Evolutionary conservation across 2,888 invertebrate genomes (phyloP).

Genomic region (Zaprionus lineosus): DNA sequence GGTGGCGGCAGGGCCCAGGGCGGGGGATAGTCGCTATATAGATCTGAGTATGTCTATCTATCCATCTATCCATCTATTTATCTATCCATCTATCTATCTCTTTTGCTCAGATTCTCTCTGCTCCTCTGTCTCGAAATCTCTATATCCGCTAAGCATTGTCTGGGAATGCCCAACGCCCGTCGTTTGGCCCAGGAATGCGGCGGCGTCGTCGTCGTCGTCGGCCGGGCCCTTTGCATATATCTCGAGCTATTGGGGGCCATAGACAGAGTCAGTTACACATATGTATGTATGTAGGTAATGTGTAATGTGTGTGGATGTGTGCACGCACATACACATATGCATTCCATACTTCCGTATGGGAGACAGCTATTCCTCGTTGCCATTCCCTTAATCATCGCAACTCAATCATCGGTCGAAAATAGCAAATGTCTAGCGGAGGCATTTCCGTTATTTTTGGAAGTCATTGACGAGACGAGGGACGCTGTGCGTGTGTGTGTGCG

Average conservation of each 20-base stretch:
- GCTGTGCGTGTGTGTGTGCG: not conserved
- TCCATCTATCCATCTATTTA: slow-evolving; percentile 3
- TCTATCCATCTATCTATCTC: not conserved
- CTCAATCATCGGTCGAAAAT: slow-evolving; percentile 73
- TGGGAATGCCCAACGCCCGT: slow-evolving; percentile 70
- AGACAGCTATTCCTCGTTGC: slow-evolving; percentile 12
- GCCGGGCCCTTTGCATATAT: slow-evolving; percentile 26
- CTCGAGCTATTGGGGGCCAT: slow-evolving; percentile 8
- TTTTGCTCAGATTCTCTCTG: not conserved
- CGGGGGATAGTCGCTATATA: slow-evolving; percentile 21
- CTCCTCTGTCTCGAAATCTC: slow-evolving; percentile 7
- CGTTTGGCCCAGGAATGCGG: slow-evolving; percentile 57
- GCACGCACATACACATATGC: slow-evolving; percentile 30
- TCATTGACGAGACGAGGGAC: slow-evolving; percentile 19
- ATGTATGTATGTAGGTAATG: not conserved
- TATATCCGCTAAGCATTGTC: slow-evolving; percentile 47
- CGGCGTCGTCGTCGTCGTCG: slow-evolving; percentile 29
- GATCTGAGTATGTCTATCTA: slow-evolving; percentile 6
- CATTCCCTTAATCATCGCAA: slow-evolving; percentile 61
- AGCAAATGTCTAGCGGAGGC: slow-evolving; percentile 54
- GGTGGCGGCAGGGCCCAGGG: slow-evolving; percentile 10
- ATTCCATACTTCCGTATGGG: slow-evolving; percentile 67
- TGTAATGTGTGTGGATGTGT: too few species aligned
- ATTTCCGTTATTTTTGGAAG: slow-evolving; percentile 72
- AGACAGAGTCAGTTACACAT: not conserved